A percentile compares a stretch with the other conserved stretches of the same genome.
Evolutionary conservation across 2,113 vertebrate genomes (phyloP).

Genomic region (Oreochromis aureus): DNA sequence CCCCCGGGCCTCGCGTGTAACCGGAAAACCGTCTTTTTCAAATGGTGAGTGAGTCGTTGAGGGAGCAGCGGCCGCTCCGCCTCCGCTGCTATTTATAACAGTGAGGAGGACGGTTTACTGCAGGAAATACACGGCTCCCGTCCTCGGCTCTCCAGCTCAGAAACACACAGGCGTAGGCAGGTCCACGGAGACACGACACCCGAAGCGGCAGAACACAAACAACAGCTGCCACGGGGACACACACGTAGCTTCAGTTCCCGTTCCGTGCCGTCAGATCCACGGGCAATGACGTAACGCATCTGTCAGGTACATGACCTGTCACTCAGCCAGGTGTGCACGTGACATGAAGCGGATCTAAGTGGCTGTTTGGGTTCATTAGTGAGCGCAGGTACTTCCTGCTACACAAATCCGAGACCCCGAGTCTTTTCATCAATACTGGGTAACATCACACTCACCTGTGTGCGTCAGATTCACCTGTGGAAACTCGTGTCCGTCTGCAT

Average conservation of each 20-base stretch:
- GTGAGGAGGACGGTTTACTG: background rate
- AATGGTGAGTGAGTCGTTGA: background rate
- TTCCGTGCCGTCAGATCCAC: background rate
- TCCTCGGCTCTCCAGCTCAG: background rate
- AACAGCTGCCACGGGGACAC: background rate
- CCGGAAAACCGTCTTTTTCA: background rate
- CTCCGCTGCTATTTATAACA: background rate
- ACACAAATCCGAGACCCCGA: background rate
- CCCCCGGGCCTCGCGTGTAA: background rate
- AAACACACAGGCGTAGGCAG: background rate
- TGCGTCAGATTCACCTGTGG: background rate
- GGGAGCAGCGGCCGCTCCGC: background rate
- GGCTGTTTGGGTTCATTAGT: background rate
- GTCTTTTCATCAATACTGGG: background rate
- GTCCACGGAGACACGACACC: background rate
- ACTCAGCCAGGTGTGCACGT: background rate
- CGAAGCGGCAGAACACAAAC: background rate
- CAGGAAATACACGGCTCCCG: constrained; percentile 44
- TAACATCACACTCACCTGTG: background rate
- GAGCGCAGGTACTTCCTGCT: background rate
- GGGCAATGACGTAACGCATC: background rate
- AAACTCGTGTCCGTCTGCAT: background rate
- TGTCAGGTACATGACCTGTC: background rate
- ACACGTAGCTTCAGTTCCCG: background rate
- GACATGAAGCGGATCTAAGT: background rate